phyloP scores from a whole-genome alignment of 2,797 vertebrate species.

The Enteromius viviparus region DNA sequence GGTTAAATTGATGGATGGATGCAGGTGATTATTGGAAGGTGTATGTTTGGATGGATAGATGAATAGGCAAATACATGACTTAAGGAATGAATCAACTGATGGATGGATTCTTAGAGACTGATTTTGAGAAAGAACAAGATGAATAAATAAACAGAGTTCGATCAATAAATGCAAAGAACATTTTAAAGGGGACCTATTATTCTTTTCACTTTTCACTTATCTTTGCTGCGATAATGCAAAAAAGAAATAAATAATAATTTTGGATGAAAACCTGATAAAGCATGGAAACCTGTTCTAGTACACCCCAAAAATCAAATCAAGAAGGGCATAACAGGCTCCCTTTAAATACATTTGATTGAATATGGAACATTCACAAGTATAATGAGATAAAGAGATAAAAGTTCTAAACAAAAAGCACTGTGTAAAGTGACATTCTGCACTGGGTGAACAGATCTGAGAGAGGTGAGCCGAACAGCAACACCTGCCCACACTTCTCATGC shows the following conservation, averaged over 20 bases:
- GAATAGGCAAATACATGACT: neutral
- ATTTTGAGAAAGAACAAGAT: too few species aligned
- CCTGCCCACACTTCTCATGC: conserved; percentile 62
- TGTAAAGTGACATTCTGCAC: conserved; percentile 34
- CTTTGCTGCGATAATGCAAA: neutral
- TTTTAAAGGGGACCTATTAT: neutral
- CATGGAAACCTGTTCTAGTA: neutral
- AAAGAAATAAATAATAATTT: neutral
- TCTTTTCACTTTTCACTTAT: too few species aligned
- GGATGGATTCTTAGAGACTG: too few species aligned
- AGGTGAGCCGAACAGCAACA: conserved; percentile 63
- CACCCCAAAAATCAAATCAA: neutral
- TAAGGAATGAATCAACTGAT: neutral
- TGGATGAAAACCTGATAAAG: too few species aligned
- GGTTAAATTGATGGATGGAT: neutral
- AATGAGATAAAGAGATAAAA: conserved; percentile 19
- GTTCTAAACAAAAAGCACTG: conserved; percentile 58
- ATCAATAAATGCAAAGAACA: neutral
- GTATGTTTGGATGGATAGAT: neutral
- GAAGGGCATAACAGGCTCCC: neutral
- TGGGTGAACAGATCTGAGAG: conserved; percentile 59
- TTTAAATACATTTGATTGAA: neutral
- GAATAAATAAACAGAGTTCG: neutral
- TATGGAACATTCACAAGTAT: neutral
- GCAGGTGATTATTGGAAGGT: too few species aligned